phyloP scores from a whole-genome alignment of 2,888 invertebrate genomes.

The Sinotaia quadrata region DNA sequence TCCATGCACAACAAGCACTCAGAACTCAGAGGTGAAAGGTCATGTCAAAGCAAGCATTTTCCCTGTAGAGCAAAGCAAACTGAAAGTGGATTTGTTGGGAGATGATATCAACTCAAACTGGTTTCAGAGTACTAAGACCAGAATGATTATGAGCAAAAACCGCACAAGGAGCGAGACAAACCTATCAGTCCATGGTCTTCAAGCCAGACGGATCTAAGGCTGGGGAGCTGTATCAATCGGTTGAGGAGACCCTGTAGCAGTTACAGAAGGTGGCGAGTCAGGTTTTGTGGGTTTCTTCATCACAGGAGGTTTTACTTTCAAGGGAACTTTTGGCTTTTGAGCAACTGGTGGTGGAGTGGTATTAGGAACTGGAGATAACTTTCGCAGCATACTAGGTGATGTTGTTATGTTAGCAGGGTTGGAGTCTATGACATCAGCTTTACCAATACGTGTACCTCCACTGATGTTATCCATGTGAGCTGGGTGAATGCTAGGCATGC shows the following conservation, averaged over 20 bases:
- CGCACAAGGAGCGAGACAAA: no score
- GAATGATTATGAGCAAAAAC: no score
- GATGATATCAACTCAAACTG: no score
- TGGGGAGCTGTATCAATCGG: slow-evolving; percentile 12
- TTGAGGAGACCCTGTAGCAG: slow-evolving; percentile 23
- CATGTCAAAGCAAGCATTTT: no score
- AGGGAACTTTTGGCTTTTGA: slow-evolving; percentile 68
- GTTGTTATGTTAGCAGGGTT: slow-evolving; percentile 9
- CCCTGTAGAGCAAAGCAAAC: no score
- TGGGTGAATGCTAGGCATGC: slow-evolving; percentile 29
- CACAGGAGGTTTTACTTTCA: slow-evolving; percentile 84
- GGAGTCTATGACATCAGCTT: not conserved
- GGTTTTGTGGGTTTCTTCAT: slow-evolving; percentile 76
- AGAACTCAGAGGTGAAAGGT: no score
- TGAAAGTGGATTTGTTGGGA: no score
- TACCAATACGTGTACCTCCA: not conserved
- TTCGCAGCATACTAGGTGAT: slow-evolving; percentile 1
- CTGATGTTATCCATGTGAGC: not conserved
- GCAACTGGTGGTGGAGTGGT: slow-evolving; percentile 60
- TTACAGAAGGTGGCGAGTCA: slow-evolving; percentile 32
- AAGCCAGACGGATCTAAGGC: no score
- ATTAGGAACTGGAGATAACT: slow-evolving; percentile 11
- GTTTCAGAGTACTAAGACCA: no score
- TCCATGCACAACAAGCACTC: no score
- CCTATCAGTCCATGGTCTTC: no score